Base-by-base conservation (phyloP, 2,113 vertebrate genomes). In the Garra rufa region DNA sequence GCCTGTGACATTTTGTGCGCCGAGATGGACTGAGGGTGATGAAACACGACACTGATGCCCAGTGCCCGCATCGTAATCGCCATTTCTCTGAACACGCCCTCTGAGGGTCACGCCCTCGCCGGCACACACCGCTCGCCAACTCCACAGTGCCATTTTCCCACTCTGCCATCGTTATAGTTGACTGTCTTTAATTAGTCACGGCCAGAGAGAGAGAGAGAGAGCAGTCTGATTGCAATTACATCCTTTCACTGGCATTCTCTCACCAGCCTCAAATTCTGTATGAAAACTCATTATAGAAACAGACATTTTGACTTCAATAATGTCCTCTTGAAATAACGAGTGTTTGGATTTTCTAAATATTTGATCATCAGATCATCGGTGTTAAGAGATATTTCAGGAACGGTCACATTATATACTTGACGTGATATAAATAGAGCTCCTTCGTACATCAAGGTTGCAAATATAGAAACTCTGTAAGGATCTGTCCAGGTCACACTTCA, bases 1-100 rank as follows among this genome's bases (percentile, higher is more conserved):
- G 78, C 75, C 46, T 50, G 19, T 86, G 89, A 86, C 86, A 85
- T 87, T 87, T 85, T 50, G 46, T 28, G 44, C 10, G 61, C n/a
- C 1, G 67, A 78, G 50, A 57, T 59, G 78, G 61, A n/a, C 30
- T 17, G n/a, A 44, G 30, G 41, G 44, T 78, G 80, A 86, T 85
- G 48, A 76, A 70, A 65, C n/a, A 6, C 3, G 67, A 63, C 84
- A 4, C 78, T 71, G 57, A 76, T 65, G 77, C 48, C 26, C 80
- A 30, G 63, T 6, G 5, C 19, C 50, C 10, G 14, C 38, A 79
- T 65, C 41, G 28, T 69, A 71, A 79, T 71, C 9, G 17, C 11
- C 19, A 24, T 81, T 55, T 67, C 76, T 34, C 11, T 28, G 76
- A 52, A 67, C 76, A 79, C 10, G 52, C 75, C 70, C 71, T 74